These are phyloP conservation scores for Danio aesculapii DNA, from an alignment of 2,797 vertebrate species.

Conservation along the genomic window DNA sequence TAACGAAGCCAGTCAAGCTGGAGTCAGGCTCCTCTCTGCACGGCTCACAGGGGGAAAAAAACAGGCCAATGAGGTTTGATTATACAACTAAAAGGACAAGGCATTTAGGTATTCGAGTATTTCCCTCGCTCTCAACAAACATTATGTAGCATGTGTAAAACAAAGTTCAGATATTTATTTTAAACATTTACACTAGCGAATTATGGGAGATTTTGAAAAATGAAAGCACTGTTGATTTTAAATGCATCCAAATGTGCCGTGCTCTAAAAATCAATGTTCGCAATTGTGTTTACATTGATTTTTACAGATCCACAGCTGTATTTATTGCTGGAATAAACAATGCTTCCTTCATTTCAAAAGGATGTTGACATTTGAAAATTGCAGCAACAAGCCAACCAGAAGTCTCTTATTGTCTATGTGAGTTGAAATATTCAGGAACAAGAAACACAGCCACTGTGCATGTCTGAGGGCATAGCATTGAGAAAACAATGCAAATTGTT, in stretches of 20 bases:
- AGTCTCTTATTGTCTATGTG: neutral
- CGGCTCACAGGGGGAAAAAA: slow-evolving; percentile 30
- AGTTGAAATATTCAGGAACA: neutral
- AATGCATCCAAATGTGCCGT: neutral
- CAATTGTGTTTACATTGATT: neutral
- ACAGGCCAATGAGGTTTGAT: slow-evolving; percentile 24
- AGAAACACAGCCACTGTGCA: neutral
- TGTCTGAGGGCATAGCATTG: neutral
- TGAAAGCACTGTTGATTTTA: neutral
- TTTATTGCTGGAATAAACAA: slow-evolving; percentile 30
- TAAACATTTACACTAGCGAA: neutral
- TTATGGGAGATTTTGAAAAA: neutral
- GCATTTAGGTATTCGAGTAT: neutral
- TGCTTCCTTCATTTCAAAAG: neutral
- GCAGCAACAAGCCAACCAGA: neutral
- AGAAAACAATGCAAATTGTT: neutral
- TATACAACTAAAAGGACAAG: slow-evolving; percentile 31
- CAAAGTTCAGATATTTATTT: neutral
- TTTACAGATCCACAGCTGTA: slow-evolving; percentile 45
- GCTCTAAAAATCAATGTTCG: slow-evolving; percentile 41
- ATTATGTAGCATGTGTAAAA: neutral
- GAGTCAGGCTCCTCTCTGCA: slow-evolving; percentile 35
- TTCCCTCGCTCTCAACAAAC: neutral
- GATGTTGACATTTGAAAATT: neutral
- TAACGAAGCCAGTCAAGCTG: slow-evolving; percentile 46